Percentiles rank a stretch among this genome's conserved stretches.
phyloP scores from a whole-genome alignment of 2,113 vertebrate genomes.

The Oncorhynchus keta region DNA sequence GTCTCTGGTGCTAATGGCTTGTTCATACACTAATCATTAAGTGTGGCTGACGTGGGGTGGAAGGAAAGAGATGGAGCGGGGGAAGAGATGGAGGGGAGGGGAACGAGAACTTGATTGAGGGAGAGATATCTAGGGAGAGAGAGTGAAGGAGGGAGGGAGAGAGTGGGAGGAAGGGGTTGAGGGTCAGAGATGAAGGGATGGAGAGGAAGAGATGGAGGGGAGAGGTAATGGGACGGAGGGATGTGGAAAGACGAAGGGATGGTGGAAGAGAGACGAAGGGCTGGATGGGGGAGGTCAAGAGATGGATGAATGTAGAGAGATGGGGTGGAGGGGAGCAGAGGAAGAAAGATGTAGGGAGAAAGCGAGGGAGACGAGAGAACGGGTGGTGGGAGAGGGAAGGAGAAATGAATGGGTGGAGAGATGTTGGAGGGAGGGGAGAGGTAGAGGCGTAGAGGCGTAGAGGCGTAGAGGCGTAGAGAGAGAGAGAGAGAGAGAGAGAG shows the following conservation, averaged over 20 bases:
- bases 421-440: neutral
- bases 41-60: neutral
- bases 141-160: neutral
- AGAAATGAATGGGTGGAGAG: neutral
- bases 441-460: neutral
- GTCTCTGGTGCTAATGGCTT: conserved; percentile 27
- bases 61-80: neutral
- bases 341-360: neutral
- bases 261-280: no score
- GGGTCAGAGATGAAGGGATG: neutral
- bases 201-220: neutral
- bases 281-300: neutral
- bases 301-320: conserved; percentile 3
- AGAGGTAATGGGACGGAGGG: neutral
- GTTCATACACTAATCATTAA: conserved; percentile 24
- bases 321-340: neutral
- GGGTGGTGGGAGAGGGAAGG: neutral
- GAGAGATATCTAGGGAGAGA: neutral
- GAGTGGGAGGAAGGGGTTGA: neutral
- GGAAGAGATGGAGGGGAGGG: neutral
- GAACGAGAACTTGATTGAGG: conserved; percentile 7
- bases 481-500: neutral
- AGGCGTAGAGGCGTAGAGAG: neutral
- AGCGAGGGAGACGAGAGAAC: neutral
- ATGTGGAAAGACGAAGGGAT: neutral